These are phyloP conservation scores for Blastobasis adustella DNA, from an alignment of 2,888 invertebrate species.

Conservation along the genomic window DNA sequence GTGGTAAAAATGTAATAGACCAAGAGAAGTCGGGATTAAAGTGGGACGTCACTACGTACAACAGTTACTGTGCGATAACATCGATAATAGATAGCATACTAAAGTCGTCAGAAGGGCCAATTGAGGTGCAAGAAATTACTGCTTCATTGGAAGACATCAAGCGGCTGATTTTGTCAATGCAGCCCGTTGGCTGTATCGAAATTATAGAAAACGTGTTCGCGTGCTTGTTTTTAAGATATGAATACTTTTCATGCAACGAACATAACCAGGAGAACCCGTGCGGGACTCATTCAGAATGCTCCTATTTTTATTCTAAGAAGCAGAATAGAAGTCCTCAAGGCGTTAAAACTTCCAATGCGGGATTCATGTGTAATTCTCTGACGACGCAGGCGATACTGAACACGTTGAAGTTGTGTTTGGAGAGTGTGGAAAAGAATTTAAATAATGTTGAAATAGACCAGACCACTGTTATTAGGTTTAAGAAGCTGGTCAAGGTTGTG, in stretches of 20 bases:
- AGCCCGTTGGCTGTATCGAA: constrained; percentile 69
- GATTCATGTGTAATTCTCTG: constrained; percentile 76
- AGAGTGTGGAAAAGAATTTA: constrained; percentile 54
- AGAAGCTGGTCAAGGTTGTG: constrained; percentile 63
- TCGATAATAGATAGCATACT: constrained; percentile 66
- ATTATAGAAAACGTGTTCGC: constrained; percentile 83
- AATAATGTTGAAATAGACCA: constrained; percentile 36
- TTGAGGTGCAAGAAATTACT: constrained; percentile 46
- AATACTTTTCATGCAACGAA: constrained; percentile 74
- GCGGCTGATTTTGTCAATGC: constrained; percentile 59
- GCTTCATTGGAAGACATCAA: constrained; percentile 63
- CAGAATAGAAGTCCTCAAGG: constrained; percentile 37
- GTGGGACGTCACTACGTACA: constrained; percentile 68
- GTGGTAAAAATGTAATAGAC: constrained; percentile 29
- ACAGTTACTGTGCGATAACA: constrained; percentile 67
- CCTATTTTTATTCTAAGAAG: constrained; percentile 66
- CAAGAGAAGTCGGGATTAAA: constrained; percentile 31
- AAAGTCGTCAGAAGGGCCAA: constrained; percentile 44
- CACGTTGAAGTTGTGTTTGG: constrained; percentile 71
- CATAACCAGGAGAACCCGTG: constrained; percentile 59
- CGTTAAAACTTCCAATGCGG: constrained; percentile 41
- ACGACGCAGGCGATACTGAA: constrained; percentile 75
- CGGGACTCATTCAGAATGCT: constrained; percentile 64
- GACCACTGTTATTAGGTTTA: constrained; percentile 34
- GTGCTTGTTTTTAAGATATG: constrained; percentile 79